A percentile compares a stretch with the other conserved stretches of the same genome.
Evolutionary conservation across 1,140 invertebrate species (phyloP).

Genomic region (Rhagoletis pomonella): DNA sequence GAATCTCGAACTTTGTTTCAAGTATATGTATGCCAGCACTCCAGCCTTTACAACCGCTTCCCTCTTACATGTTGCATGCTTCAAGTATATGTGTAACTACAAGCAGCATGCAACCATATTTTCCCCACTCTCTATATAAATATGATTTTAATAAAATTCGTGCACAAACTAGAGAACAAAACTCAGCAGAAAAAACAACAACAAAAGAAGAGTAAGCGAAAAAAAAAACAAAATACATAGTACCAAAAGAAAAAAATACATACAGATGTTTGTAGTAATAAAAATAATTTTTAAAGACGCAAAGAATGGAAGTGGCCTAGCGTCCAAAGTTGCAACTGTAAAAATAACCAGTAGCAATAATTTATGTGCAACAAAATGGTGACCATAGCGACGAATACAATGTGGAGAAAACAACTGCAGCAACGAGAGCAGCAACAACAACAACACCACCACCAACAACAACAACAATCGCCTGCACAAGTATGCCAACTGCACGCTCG

Average conservation of each 20-base stretch:
- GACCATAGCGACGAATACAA: slow-evolving; percentile 3
- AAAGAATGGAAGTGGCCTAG: not conserved
- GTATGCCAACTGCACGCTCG: slow-evolving; percentile 11
- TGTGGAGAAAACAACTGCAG: not conserved
- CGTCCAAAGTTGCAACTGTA: slow-evolving; percentile 33
- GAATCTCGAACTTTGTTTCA: no score
- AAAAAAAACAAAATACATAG: no score
- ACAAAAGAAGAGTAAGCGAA: not conserved
- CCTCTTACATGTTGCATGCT: not conserved
- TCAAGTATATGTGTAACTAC: not conserved
- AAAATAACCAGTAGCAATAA: slow-evolving; percentile 33
- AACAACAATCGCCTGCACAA: not conserved
- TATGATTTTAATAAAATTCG: slow-evolving; percentile 8
- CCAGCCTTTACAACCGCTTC: no score
- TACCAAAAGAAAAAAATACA: not conserved
- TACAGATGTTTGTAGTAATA: not conserved
- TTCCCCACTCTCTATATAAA: not conserved
- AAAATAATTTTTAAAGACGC: not conserved
- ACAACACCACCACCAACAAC: not conserved
- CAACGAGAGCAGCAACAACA: not conserved
- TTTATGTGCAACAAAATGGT: slow-evolving; percentile 38
- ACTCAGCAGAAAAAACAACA: not conserved
- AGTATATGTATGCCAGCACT: no score
- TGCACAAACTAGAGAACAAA: not conserved
- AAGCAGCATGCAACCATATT: not conserved